Percentiles rank a stretch among this genome's conserved stretches.
Conservation (phyloP, 2,113 vertebrate species). For the Danio rerio region GRCz12tu NC_133184.1:14518001-14518500, state of each 20-base stretch:
- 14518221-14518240: constrained; percentile 48
- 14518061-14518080: constrained; percentile 32
- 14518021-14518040: neutral
- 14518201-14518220: constrained; percentile 22
- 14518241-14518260: constrained; percentile 56
- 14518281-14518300: constrained; percentile 47
- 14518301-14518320: constrained; percentile 13
- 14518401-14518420: constrained; percentile 58
- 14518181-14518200: neutral
- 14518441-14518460: constrained; percentile 52
- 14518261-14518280: constrained; percentile 59
- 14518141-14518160: constrained; percentile 13
- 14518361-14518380: constrained; percentile 43
- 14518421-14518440: constrained; percentile 57
- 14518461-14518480: constrained; percentile 46
- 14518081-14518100: neutral
- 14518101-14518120: constrained; percentile 29
- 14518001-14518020: neutral
- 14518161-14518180: neutral
- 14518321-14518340: neutral
- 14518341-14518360: constrained; percentile 21
- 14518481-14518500: constrained; percentile 22
- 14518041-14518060: constrained; percentile 1
- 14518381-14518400: constrained; percentile 61
- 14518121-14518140: neutral